A percentile compares a stretch with the other conserved stretches of the same genome.
Conservation (phyloP, 1,140 invertebrate species). For the Achroia grisella region DNA sequence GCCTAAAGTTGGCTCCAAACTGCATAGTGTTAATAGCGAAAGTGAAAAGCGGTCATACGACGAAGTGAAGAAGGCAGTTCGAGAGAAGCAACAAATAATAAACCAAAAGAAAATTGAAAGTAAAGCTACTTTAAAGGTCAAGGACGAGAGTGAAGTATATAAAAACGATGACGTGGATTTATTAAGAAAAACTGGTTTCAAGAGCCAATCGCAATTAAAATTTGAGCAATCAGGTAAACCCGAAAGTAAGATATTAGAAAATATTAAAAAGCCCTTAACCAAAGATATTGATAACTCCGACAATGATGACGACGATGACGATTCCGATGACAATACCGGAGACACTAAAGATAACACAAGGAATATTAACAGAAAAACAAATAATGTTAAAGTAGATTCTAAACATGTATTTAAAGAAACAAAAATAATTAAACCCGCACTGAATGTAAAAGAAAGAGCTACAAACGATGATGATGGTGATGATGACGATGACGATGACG, state of each 20-base stretch:
- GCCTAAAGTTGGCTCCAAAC: conserved; percentile 35
- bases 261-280: neutral
- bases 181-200: conserved; percentile 12
- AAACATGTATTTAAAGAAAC: neutral
- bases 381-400: conserved; percentile 3
- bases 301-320: conserved; percentile 26
- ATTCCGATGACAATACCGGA: no score
- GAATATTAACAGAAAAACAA: conserved; percentile 4
- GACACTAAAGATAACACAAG: conserved; percentile 9
- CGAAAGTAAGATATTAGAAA: neutral
- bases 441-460: neutral
- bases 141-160: conserved; percentile 15
- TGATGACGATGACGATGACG: conserved; percentile 10
- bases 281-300: conserved; percentile 18
- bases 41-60: conserved; percentile 45
- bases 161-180: conserved; percentile 17
- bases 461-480: conserved; percentile 13
- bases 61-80: conserved; percentile 39
- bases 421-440: neutral
- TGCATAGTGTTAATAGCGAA: conserved; percentile 50
- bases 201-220: neutral
- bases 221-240: neutral
- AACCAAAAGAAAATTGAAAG: conserved; percentile 18
- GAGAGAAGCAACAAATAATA: conserved; percentile 28
- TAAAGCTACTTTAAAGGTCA: conserved; percentile 14